These are phyloP conservation scores for Acanthornis magna DNA, from an alignment of 2,797 vertebrate genomes.

Conservation along the genomic window DNA sequence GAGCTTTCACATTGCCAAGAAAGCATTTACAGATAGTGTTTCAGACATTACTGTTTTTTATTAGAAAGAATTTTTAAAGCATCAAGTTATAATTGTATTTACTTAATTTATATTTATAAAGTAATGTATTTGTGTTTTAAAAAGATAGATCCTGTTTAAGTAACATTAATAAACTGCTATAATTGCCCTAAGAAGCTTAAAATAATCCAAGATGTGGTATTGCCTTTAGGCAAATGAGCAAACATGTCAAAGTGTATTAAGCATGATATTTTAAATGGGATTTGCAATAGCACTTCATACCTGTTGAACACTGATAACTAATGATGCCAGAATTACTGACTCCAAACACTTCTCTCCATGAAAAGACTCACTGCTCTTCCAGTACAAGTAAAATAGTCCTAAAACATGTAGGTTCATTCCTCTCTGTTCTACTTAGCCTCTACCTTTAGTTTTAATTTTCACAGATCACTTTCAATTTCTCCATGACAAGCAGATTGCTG, in stretches of 20 bases:
- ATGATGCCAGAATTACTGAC: background rate
- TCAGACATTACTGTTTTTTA: background rate
- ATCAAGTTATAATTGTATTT: slow-evolving; percentile 38
- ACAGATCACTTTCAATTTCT: background rate
- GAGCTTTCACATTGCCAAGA: background rate
- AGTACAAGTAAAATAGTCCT: background rate
- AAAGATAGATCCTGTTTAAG: slow-evolving; percentile 37
- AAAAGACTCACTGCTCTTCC: background rate
- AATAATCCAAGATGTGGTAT: background rate
- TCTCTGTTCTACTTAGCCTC: background rate
- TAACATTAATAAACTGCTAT: slow-evolving; percentile 25
- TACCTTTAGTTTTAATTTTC: background rate
- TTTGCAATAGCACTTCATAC: background rate
- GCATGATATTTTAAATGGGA: background rate
- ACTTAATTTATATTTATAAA: slow-evolving; percentile 55
- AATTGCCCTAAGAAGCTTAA: slow-evolving; percentile 54
- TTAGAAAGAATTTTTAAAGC: background rate
- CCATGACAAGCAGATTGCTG: background rate
- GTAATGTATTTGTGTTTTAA: background rate
- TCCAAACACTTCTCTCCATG: background rate
- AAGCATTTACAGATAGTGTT: background rate
- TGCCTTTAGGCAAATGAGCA: slow-evolving; percentile 42
- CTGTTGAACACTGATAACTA: background rate
- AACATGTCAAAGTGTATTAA: slow-evolving; percentile 31
- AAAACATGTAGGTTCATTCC: background rate